Percentiles rank a stretch among this genome's conserved stretches.
These are phyloP conservation scores for Junco hyemalis DNA, from an alignment of 2,113 vertebrate genomes.

Conservation along the genomic window DNA sequence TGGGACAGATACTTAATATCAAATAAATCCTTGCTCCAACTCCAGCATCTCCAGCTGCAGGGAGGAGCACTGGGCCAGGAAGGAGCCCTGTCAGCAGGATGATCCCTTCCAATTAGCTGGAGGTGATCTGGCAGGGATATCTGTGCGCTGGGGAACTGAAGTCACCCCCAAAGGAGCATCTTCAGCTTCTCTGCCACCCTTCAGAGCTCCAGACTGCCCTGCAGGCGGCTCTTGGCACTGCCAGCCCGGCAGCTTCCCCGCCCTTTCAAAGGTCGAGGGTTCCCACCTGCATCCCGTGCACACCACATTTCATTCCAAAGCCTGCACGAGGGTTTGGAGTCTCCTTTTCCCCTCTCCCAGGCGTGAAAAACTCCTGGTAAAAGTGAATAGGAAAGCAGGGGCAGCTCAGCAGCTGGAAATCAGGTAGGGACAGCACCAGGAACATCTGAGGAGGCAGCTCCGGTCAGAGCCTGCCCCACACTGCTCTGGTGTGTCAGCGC, in stretches of 20 bases:
- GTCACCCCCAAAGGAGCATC: background rate
- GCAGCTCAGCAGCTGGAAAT: background rate
- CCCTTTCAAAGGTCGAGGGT: background rate
- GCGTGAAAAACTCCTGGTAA: background rate
- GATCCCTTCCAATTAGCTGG: background rate
- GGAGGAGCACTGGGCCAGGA: background rate
- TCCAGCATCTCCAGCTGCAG: background rate
- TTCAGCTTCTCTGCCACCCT: background rate
- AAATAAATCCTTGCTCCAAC: background rate
- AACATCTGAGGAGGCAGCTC: background rate
- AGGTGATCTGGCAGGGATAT: background rate
- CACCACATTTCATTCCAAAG: fast-evolving
- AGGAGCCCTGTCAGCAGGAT: background rate
- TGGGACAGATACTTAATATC: background rate
- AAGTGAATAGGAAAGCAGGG: fast-evolving
- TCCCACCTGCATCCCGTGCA: background rate
- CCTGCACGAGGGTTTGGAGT: fast-evolving
- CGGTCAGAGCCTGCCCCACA: background rate
- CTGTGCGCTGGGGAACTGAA: background rate
- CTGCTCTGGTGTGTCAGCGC: background rate
- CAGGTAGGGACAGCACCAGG: background rate
- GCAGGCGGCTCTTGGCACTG: fast-evolving
- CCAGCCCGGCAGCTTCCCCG: fast-evolving
- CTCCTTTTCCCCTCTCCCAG: background rate
- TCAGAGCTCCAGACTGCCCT: background rate